Evolutionary conservation across 1,140 invertebrate genomes (phyloP), one percentile per base, ranked within the genome.

Genomic region (Oppia nitens): DNA sequence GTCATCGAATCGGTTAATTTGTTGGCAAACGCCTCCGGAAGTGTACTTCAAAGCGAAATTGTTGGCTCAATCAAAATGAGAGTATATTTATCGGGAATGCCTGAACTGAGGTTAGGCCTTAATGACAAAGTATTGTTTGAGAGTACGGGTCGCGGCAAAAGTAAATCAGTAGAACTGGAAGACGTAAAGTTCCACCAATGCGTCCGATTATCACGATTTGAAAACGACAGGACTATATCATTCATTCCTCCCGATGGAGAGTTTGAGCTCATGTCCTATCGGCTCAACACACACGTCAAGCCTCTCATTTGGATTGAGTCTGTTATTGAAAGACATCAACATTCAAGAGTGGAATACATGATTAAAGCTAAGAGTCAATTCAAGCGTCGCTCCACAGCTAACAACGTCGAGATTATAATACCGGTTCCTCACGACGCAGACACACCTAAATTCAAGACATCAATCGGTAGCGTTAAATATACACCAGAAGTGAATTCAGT

Each of bases 131-230:
- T 99, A 12, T 72, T 98, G 0, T 98, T 98, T 75, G 94, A 99
- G 72, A 94, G 87, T 60, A 98, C 92, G 21, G 94, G 95, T 1
- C 77, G 94, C 76, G 94, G 93, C 0, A 98, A 98, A 74, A 96
- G 88, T 23, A 98, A 98, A 72, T 96, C 92, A 23, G 95, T 99
- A 0, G 96, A 99, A 73, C 72, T 99, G 45, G 96, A 99, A 74
- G 96, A 99, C 75, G 92, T 98, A 0, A 99, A 99, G 72, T 99
- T 99, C 69, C 96, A 99, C 73, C 96, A 99, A 69, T 99, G 96
- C 73, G 96, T 99, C 0, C 77, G 95, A 63, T 72, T 99, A 52
- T 98, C 95, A 0, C 76, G 82, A 52, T 99, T 99, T 76, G 96
- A 99, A 70, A 98, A 98, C 70, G 95, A 99, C 69, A 79, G 95